Evolutionary conservation across 2,888 invertebrate genomes (phyloP).

Genomic region (Cephalotes varians): DNA sequence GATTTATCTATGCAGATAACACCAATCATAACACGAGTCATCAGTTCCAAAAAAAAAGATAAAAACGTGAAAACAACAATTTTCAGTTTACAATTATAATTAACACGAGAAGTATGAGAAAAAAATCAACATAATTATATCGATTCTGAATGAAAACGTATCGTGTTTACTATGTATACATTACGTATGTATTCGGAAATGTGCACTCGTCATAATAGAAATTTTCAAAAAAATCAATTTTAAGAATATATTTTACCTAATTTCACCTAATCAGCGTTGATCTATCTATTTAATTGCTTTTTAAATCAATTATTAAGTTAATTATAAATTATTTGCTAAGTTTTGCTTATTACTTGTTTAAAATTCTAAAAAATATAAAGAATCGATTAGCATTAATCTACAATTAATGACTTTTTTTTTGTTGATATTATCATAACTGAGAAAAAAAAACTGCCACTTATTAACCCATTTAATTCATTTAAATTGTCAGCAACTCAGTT

Average conservation of each 20-base stretch:
- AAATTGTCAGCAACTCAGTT: not conserved
- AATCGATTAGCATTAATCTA: not conserved
- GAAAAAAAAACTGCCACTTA: not conserved
- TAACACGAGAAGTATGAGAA: not conserved
- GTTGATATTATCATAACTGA: not conserved
- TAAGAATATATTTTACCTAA: not conserved
- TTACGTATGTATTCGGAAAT: not conserved
- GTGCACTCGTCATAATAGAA: not conserved
- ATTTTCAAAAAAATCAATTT: not conserved
- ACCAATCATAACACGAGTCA: not conserved
- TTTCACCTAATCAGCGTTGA: not conserved
- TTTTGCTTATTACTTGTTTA: too few species aligned
- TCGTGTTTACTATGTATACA: not conserved
- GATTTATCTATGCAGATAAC: conserved; percentile 29
- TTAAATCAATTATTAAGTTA: not conserved
- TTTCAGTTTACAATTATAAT: not conserved
- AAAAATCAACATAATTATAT: not conserved
- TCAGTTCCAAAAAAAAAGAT: not conserved
- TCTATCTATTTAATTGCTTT: not conserved
- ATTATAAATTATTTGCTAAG: too few species aligned
- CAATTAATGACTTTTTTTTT: not conserved
- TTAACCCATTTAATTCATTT: not conserved
- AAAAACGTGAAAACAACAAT: not conserved
- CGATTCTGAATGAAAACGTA: not conserved
- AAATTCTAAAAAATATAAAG: not conserved